Base-by-base conservation (phyloP, 2,113 vertebrate species). In the Elaphurus davidianus region DNA sequence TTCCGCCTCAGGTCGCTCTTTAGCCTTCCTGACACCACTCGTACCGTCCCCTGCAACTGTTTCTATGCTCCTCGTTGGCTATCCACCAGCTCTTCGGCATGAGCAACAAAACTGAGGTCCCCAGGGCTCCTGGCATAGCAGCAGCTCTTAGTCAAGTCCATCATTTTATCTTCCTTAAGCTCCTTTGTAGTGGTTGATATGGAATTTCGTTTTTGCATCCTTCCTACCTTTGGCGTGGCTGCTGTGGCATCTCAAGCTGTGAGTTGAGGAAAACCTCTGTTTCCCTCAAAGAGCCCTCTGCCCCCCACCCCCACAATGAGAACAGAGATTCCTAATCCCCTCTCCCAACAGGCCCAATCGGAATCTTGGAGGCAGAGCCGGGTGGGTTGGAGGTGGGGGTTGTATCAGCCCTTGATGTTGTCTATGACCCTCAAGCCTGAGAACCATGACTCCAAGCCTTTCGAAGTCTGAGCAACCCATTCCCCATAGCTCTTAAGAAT, bases 131-230 rank as follows among this genome's bases (percentile, higher is more conserved):
- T 47, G 25, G 7, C 11, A 15, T 16, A 74, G 87, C 36, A 28
- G 27, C 55, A 60, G 21, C 33, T 79, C 81, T 62, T 91, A 2
- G 6, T 76, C 15, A 10, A 47, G 7, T 79, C 52, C 40, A 10
- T 79, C 36, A 82, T 84, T 59, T 36, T 60, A 91, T 92, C 40
- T 28, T 83, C 90, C 57, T 71, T 82, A n/a, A 27, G 13, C 47
- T 96, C 60, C 25, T 96, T 64, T 82, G 64, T 33, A 23, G 47
- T 89, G 40, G 14, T 28, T 76, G 6, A 86, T 45, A 55, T 79
- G 74, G n/a, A 95, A 97, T 92, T 97, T 62, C 16, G 15, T n/a
- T 87, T 96, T 92, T 64, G n/a, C 59, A 28, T 90, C 83, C 89
- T 78, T 93, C 54, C 86, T 60, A 21, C 50, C 30, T 96, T 60